These are phyloP conservation scores for Aporophyla lueneburgensis DNA, from an alignment of 2,888 invertebrate species.

Conservation along the genomic window DNA sequence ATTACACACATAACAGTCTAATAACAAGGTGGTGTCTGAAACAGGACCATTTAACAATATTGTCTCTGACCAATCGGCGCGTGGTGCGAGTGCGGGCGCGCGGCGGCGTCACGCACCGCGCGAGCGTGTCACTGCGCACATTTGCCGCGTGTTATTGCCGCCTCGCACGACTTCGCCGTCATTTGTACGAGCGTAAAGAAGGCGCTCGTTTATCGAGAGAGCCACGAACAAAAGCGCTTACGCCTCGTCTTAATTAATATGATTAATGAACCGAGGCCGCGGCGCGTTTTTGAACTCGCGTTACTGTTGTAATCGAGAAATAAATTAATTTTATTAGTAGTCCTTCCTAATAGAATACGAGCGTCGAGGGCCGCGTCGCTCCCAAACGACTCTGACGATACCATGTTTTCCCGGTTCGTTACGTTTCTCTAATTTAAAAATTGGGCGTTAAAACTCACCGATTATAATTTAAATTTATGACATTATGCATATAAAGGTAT, in stretches of 20 bases:
- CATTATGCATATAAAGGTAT: constrained; percentile 82
- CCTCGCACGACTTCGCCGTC: constrained; percentile 77
- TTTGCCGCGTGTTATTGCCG: constrained; percentile 71
- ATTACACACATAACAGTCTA: constrained; percentile 83
- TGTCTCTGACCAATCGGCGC: constrained; percentile 79
- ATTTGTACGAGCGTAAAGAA: constrained; percentile 78
- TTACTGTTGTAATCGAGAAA: constrained; percentile 89
- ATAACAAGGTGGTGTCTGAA: constrained; percentile 77
- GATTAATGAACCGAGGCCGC: constrained; percentile 87
- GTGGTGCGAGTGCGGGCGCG: constrained; percentile 43
- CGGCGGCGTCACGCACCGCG: constrained; percentile 63
- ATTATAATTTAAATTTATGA: constrained; percentile 88
- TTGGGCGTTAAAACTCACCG: constrained; percentile 88
- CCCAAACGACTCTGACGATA: constrained; percentile 75
- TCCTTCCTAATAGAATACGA: constrained; percentile 88
- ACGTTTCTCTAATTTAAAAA: constrained; percentile 87
- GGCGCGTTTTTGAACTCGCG: constrained; percentile 87
- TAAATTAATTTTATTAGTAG: constrained; percentile 90
- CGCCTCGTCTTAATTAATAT: constrained; percentile 90
- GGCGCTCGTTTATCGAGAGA: constrained; percentile 82
- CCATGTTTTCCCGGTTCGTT: constrained; percentile 82
- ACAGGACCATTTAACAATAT: constrained; percentile 78
- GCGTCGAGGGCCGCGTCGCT: constrained; percentile 74
- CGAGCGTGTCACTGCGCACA: constrained; percentile 66
- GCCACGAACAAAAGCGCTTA: constrained; percentile 87